These are phyloP conservation scores for Sinotaia quadrata DNA, from an alignment of 2,888 invertebrate species.

Conservation along the genomic window DNA sequence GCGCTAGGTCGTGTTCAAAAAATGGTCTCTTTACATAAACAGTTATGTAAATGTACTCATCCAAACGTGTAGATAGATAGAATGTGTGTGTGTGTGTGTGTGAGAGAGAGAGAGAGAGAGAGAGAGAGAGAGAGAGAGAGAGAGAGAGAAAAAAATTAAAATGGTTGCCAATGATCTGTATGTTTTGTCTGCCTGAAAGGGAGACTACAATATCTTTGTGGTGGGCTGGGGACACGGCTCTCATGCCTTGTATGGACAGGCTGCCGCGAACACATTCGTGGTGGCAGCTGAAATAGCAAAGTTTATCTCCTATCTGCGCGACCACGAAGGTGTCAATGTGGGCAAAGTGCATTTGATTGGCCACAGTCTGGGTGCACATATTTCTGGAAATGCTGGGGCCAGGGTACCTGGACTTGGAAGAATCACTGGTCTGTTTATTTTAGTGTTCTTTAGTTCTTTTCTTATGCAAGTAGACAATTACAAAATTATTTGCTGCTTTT, in stretches of 20 bases:
- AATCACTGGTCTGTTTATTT: constrained; percentile 53
- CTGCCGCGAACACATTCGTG: constrained; percentile 67
- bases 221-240: constrained; percentile 35
- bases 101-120: not conserved
- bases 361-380: constrained; percentile 89
- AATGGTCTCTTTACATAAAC: no score
- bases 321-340: constrained; percentile 75
- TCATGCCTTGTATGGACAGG: constrained; percentile 58
- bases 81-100: not conserved
- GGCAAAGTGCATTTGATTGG: constrained; percentile 76
- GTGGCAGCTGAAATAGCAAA: constrained; percentile 66
- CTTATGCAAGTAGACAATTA: no score
- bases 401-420: constrained; percentile 60
- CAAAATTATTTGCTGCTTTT: no score
- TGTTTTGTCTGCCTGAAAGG: not conserved
- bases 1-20: no score
- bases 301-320: constrained; percentile 53
- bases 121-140: not conserved
- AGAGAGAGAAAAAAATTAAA: not conserved
- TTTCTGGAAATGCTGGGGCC: constrained; percentile 88
- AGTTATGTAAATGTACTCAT: not conserved
- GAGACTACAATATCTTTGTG: not conserved
- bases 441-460: no score
- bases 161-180: not conserved
- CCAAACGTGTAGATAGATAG: not conserved